Evolutionary conservation across 2,888 invertebrate genomes (phyloP).

Genomic region (Plutella xylostella): DNA sequence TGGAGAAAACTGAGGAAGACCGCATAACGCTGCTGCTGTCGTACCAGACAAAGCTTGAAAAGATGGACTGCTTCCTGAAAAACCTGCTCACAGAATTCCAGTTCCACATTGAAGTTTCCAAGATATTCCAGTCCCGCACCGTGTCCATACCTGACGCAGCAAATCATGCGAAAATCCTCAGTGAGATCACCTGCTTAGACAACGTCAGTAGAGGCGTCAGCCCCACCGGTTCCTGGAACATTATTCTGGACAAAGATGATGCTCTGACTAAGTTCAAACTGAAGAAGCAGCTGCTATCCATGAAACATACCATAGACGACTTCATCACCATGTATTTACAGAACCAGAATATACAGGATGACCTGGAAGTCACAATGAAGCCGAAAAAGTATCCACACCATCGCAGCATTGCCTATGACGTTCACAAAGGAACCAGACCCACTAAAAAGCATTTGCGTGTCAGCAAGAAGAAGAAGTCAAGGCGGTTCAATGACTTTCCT

Average conservation of each 20-base stretch:
- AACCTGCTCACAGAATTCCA: constrained; percentile 47
- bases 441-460: constrained; percentile 25
- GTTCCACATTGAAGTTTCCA: constrained; percentile 56
- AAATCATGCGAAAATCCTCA: constrained; percentile 27
- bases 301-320: constrained; percentile 38
- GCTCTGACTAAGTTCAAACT: constrained; percentile 35
- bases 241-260: constrained; percentile 47
- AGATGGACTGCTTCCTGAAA: constrained; percentile 39
- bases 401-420: constrained; percentile 20
- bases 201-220: constrained; percentile 28
- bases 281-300: constrained; percentile 36
- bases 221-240: constrained; percentile 43
- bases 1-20: constrained; percentile 48
- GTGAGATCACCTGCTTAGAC: constrained; percentile 28
- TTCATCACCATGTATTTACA: constrained; percentile 36
- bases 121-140: constrained; percentile 40
- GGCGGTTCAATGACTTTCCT: constrained; percentile 45
- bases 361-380: not conserved
- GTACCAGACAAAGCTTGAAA: constrained; percentile 47
- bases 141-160: constrained; percentile 29
- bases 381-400: constrained; percentile 15
- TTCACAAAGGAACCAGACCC: not conserved
- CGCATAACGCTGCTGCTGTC: constrained; percentile 33
- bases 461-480: constrained; percentile 43
- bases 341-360: constrained; percentile 6